Base-by-base conservation (phyloP, 2,888 invertebrate species). In the Escarpia spicata region DNA sequence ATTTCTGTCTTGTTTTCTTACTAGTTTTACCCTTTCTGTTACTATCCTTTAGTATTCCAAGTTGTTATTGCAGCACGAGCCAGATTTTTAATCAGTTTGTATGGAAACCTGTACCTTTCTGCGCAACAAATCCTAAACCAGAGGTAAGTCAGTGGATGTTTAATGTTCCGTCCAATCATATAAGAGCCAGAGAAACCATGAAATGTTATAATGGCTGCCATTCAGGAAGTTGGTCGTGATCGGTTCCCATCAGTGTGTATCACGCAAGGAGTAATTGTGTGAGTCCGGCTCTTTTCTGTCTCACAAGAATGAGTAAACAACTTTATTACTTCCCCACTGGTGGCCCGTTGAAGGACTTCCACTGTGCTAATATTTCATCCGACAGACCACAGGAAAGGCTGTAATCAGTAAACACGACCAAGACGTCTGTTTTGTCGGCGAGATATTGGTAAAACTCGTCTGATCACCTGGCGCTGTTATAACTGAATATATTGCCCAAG, bases 401-500 rank as follows among this genome's bases (percentile, higher is more conserved):
- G 75, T n/a, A 75, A 75, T 75, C 75, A 75, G 75, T 19, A 52
- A 26, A 75, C 75, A 75, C 6, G 75, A 75, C 75, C n/a, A n/a
- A 26, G 75, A 75, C n/a, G 26, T 75, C 75, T 75, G n/a, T 75
- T 75, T 75, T 75, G 75, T 75, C 75, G 6, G 75, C 26, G 19
- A 75, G 75, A 75, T 75, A 75, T 75, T 4, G 75, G 19, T 75
- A 75, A 26, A 75, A 75, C 26, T 75, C 75, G 15, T 75, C 75
- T 75, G 75, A 75, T 75, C 75, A 75, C 19, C 26, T 75, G 75
- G 6, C 26, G n/a, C 75, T 75, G 26, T 75, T 75, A 75, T 75
- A 75, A 75, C 75, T 75, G 15, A 75, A 75, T 75, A 75, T 75
- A 75, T 75, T 75, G 75, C 75, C 75, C 75, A 75, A 75, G 75